These are phyloP conservation scores for Garrulus glandarius DNA, from an alignment of 2,797 vertebrate species.

Conservation along the genomic window DNA sequence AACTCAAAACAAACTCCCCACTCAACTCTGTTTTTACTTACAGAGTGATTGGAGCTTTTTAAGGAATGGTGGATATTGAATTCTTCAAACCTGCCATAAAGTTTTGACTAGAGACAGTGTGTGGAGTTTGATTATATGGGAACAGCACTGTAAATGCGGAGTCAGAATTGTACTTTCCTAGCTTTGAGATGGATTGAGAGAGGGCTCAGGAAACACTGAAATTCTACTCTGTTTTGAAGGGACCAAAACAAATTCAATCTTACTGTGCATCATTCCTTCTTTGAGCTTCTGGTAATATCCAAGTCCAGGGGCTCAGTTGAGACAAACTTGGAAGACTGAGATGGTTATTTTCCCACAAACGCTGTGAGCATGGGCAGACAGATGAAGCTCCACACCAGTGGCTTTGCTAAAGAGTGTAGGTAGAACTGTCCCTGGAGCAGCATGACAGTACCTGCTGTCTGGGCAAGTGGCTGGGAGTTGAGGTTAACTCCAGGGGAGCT, in stretches of 20 bases:
- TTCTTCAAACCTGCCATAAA: background rate
- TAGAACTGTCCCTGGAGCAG: background rate
- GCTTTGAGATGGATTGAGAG: background rate
- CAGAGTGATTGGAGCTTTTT: background rate
- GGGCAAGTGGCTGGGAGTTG: background rate
- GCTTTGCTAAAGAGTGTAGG: background rate
- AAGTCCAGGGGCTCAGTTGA: background rate
- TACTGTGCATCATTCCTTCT: background rate
- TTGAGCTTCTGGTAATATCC: background rate
- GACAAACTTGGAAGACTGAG: background rate
- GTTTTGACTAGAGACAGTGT: background rate
- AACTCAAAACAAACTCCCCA: background rate
- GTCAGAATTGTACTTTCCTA: background rate
- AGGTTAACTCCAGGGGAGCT: background rate
- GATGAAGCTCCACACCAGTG: accelerated
- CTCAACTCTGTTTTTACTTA: background rate
- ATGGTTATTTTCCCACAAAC: background rate
- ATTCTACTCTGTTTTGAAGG: background rate
- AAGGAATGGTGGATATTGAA: background rate
- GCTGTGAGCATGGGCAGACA: background rate
- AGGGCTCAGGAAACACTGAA: background rate
- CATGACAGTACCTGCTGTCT: background rate
- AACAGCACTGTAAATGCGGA: background rate
- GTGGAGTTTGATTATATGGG: background rate
- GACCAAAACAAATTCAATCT: background rate